Percentiles rank a stretch among this genome's conserved stretches.
phyloP scores from a whole-genome alignment of 1,140 invertebrate genomes.

The Bombus polaris region DNA sequence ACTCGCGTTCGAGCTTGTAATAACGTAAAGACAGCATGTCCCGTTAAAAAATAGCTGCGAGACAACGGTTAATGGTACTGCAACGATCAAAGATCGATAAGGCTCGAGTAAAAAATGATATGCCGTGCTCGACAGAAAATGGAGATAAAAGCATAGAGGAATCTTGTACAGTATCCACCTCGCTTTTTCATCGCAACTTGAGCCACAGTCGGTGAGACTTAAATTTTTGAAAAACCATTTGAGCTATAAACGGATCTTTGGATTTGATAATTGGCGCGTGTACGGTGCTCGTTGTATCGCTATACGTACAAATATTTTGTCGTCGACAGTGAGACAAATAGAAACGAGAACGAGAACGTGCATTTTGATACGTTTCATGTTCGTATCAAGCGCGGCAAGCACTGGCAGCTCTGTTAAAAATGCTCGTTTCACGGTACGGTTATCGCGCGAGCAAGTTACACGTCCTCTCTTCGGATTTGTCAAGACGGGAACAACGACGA shows the following conservation, averaged over 20 bases:
- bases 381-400: neutral
- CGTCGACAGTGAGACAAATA: too few relatives aligned
- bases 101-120: neutral
- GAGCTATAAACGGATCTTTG: too few relatives aligned
- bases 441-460: conserved; percentile 3
- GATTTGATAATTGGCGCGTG: too few relatives aligned
- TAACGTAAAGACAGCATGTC: neutral
- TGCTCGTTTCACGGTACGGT: conserved; percentile 34
- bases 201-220: too few relatives aligned
- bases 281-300: too few relatives aligned
- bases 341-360: neutral
- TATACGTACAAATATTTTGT: too few relatives aligned
- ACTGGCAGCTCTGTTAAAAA: neutral
- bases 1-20: neutral
- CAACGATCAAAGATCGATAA: neutral
- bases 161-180: neutral
- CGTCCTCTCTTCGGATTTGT: neutral
- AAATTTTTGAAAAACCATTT: too few relatives aligned
- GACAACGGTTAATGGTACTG: neutral
- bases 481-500: neutral
- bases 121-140: neutral
- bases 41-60: neutral
- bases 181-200: too few relatives aligned
- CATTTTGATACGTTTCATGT: neutral
- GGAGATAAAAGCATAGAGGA: too few relatives aligned